Evolutionary conservation across 2,113 vertebrate species (phyloP), one percentile per base, ranked within the genome.

Genomic region (Vanacampus margaritifer): DNA sequence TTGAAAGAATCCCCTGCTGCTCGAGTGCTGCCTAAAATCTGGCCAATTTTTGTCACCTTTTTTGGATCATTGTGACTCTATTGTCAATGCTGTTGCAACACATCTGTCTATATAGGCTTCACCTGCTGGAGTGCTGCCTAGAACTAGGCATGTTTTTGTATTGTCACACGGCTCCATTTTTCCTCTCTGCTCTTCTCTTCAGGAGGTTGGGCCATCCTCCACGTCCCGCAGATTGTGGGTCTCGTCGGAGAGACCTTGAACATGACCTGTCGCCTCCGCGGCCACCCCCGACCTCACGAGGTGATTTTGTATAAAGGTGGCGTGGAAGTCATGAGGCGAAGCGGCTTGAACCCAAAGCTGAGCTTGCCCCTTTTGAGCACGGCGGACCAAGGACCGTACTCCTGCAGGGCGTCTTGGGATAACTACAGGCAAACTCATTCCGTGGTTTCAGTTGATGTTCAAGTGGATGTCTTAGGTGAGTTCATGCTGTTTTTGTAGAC

Each of bases 401-500:
- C 79, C 23, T 92, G 91, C 43, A 81, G 81, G 14, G 88, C 81
- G 0, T 88, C 86, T 21, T 92, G 90, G 89, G 58, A 85, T 5
- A 0, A 1, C n/a, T 0, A 2, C 1, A 0, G 59, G 16, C 53
- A 0, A 0, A 86, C 86, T 28, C 46, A 0, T 57, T 86, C 89
- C n/a, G 81, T 1, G 0, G 48, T 1, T 50, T 92, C 91, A 56
- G 17, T 7, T 39, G 24, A 12, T 0, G 6, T 35, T 68, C 37
- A 5, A 16, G 66, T 92, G 11, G 32, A 78, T 17, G 68, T 92
- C 43, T 17, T 64, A 69, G 91, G 91, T 92, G 74, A 80, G 87
- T 68, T 69, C 14, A 28, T 4, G 32, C n/a, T 19, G 9, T 43
- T 3, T 41, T 39, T 3, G 0, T 35, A 2, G 8, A 8, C 0